Evolutionary conservation across 2,888 invertebrate genomes (phyloP).

Genomic region (Julus scandinavius): DNA sequence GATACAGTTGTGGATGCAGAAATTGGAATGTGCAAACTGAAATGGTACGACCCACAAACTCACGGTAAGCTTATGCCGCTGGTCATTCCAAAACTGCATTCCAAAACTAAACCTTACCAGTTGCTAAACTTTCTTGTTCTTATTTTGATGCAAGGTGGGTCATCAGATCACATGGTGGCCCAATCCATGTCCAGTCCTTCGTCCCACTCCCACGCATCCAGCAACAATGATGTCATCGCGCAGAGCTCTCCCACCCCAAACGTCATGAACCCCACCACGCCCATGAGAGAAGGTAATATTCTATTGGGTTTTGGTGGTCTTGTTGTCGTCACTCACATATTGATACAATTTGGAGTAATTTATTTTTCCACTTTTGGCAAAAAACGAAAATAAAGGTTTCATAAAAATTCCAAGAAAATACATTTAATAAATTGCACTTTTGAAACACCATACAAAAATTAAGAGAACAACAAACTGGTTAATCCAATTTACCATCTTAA

Average conservation of each 20-base stretch:
- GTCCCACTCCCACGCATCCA: conserved; percentile 52
- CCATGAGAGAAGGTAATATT: conserved; percentile 44
- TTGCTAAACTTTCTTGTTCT: neutral
- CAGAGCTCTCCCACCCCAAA: conserved; percentile 44
- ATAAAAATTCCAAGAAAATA: no score
- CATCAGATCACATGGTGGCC: conserved; percentile 37
- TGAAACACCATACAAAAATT: no score
- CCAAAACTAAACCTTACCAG: no score
- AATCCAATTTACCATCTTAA: no score
- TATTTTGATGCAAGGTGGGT: neutral
- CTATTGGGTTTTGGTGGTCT: no score
- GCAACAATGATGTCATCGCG: conserved; percentile 51
- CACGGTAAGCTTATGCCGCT: conserved; percentile 35
- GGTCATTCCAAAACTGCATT: neutral
- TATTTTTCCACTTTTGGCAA: no score
- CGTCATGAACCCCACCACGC: conserved; percentile 28
- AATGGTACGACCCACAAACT: conserved; percentile 56
- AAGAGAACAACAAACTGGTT: no score
- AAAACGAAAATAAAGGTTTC: no score
- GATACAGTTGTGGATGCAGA: conserved; percentile 56
- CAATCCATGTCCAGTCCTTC: conserved; percentile 49
- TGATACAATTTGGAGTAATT: no score
- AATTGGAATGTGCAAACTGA: conserved; percentile 56
- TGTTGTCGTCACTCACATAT: no score
- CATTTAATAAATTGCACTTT: no score